Evolutionary conservation across 2,797 vertebrate species (phyloP).

Genomic region (Poecilia picta): DNA sequence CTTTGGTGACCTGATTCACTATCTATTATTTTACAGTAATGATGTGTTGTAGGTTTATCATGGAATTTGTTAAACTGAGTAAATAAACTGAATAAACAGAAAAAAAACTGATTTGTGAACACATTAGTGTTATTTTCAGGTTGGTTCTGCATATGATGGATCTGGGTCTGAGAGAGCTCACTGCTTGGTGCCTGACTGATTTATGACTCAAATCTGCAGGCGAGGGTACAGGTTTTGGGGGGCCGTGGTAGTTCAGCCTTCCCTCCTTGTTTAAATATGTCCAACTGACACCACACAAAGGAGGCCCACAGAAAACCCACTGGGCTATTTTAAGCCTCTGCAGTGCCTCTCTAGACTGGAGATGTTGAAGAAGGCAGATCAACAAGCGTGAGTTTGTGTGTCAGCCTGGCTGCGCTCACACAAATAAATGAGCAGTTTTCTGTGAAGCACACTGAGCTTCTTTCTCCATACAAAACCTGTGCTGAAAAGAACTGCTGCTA

Average conservation of each 20-base stretch:
- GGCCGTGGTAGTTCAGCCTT: neutral
- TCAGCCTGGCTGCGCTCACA: constrained; percentile 47
- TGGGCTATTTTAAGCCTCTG: constrained; percentile 68
- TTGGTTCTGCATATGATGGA: neutral
- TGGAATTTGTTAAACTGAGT: too few species aligned
- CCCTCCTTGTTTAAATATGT: constrained; percentile 51
- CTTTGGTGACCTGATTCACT: too few species aligned
- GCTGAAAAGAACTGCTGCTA: constrained; percentile 55
- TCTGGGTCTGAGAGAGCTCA: neutral
- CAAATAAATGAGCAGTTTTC: constrained; percentile 76
- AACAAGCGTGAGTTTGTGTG: constrained; percentile 15
- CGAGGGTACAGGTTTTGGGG: neutral
- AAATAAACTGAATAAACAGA: too few species aligned
- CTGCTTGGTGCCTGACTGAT: neutral
- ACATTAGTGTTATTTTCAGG: neutral
- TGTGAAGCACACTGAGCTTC: constrained; percentile 70
- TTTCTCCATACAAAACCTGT: constrained; percentile 78
- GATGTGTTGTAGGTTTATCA: too few species aligned
- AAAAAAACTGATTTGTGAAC: neutral
- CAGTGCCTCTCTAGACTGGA: constrained; percentile 44
- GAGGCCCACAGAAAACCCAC: constrained; percentile 56
- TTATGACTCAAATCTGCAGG: neutral
- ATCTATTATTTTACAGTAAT: too few species aligned
- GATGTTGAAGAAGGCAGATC: constrained; percentile 41
- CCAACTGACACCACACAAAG: constrained; percentile 61